Base-by-base conservation (phyloP, 2,797 vertebrate species). In the Cyprinodon diabolis region DNA sequence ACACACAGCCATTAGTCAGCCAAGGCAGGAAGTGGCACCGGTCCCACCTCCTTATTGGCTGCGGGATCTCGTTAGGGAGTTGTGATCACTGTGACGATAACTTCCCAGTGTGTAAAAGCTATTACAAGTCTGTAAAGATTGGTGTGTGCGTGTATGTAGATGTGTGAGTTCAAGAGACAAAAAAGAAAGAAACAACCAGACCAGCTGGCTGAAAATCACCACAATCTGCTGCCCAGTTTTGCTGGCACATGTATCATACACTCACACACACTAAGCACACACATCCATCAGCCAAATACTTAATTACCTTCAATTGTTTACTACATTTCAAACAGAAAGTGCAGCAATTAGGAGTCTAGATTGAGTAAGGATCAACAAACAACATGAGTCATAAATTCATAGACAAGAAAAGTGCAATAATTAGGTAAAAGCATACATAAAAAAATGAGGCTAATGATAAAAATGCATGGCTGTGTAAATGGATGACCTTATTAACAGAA, bases 201-300 rank as follows among this genome's bases (percentile, higher is more conserved):
- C 87, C 92, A 92, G 91, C 91, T 92, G 90, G 90, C 84, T 84
- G 84, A 82, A 89, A 92, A 92, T 92, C 87, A 84, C 80, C n/a
- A 25, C 90, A 93, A 92, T 92, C 89, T 93, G 91, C 82, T 90
- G 69, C 84, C 73, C 84, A 60, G 81, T 88, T 90, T 78, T 55
- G 79, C 73, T 88, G 81, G 73, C 68, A 57, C 58, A 3, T 49
- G 11, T 19, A 58, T 66, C 62, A 37, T 21, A 47, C 49, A 30
- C 66, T 35, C 60, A 62, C 65, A 68, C 66, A 58, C 69, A 54
- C 49, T 43, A 35, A 43, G 84, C 30, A 45, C 35, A 65, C 19
- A 57, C 66, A 47, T 5, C 40, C 57, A 82, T 84, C 67, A 58
- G 69, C 73, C 78, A 75, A 82, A 84, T 54, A 84, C 74, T 83